phyloP scores from a whole-genome alignment of 2,113 vertebrate genomes.

The Ceratotherium simum region DNA sequence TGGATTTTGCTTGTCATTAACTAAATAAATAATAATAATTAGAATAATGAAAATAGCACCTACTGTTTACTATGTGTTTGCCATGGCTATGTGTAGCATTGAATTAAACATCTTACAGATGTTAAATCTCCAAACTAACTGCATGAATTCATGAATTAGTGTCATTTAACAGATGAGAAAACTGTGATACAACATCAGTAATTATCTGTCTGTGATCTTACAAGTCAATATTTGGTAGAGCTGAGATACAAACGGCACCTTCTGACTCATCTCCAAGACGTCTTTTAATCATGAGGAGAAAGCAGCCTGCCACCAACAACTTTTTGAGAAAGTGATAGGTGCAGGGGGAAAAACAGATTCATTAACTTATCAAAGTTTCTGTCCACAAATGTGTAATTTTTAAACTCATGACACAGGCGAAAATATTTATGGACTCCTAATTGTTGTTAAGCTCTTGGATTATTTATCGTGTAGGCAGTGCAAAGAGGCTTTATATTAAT shows the following conservation, averaged over 20 bases:
- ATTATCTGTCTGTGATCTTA: not conserved
- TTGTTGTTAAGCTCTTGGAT: not conserved
- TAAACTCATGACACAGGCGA: not conserved
- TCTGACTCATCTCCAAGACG: not conserved
- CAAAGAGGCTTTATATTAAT: not conserved
- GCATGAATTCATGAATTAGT: not conserved
- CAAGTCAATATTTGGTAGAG: not conserved
- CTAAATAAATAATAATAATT: not conserved
- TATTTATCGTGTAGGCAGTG: not conserved
- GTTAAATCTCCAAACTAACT: not conserved
- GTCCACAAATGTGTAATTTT: not conserved
- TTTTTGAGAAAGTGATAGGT: slow-evolving; percentile 4
- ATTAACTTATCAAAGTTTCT: not conserved
- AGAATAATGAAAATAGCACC: not conserved
- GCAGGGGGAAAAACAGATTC: not conserved
- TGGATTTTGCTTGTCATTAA: not conserved
- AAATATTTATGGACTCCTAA: not conserved
- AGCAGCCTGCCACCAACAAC: not conserved
- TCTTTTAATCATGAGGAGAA: not conserved
- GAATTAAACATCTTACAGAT: not conserved
- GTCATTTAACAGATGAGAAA: slow-evolving; percentile 9
- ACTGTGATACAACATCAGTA: not conserved
- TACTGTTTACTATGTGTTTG: not conserved
- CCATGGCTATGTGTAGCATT: not conserved
- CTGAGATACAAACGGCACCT: not conserved